These are phyloP conservation scores for Morpho deidamia DNA, from an alignment of 2,888 invertebrate genomes.

Conservation along the genomic window DNA sequence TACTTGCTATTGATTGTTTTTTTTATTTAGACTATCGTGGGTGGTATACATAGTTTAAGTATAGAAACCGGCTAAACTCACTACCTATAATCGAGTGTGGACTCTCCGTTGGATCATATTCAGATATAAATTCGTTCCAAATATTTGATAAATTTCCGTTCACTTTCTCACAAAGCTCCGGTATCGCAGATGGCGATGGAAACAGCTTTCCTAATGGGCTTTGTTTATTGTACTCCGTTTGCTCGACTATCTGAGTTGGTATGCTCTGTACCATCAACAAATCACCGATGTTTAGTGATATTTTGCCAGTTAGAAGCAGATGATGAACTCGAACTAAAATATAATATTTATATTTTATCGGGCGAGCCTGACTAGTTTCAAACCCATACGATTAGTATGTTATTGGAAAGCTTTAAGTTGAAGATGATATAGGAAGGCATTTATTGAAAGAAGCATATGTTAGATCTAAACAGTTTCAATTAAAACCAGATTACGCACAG, in stretches of 20 bases:
- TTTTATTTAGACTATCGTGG: no score
- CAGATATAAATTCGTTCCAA: constrained; percentile 89
- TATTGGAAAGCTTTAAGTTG: no score
- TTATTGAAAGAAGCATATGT: no score
- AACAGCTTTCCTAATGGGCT: constrained; percentile 77
- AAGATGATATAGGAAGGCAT: no score
- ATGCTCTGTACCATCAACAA: constrained; percentile 81
- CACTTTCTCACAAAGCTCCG: constrained; percentile 82
- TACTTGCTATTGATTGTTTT: no score
- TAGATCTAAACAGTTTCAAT: no score
- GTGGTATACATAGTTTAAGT: no score
- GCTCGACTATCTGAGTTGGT: constrained; percentile 47
- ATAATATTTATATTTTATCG: no score
- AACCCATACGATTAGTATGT: no score
- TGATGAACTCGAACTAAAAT: constrained; percentile 87
- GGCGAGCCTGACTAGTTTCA: no score
- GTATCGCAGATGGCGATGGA: constrained; percentile 80
- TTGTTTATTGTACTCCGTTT: constrained; percentile 40
- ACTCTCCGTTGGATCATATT: constrained; percentile 87
- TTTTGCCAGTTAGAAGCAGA: constrained; percentile 83
- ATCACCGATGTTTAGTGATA: constrained; percentile 85
- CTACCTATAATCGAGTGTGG: constrained; percentile 81
- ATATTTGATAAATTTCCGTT: constrained; percentile 83
- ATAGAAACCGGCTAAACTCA: no score
- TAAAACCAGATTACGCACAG: no score